Conservation (phyloP, 2,797 vertebrate species). For the Macrochelys suwanniensis region DNA sequence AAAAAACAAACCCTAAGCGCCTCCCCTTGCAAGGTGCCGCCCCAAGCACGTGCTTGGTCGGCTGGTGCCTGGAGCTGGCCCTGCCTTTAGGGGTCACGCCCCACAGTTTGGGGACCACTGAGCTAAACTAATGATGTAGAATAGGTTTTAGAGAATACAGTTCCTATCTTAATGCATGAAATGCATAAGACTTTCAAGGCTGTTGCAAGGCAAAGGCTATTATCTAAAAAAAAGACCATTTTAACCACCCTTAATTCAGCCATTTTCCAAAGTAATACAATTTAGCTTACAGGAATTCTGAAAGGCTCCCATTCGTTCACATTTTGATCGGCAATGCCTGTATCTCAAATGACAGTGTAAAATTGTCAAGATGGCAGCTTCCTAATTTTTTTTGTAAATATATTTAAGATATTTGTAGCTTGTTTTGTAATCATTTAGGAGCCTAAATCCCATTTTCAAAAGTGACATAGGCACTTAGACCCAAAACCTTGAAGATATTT, state of each 20-base stretch:
- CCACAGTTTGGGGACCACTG: too few species aligned
- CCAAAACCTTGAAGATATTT: background rate
- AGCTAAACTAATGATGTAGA: background rate
- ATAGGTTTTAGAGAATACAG: background rate
- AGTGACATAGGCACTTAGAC: background rate
- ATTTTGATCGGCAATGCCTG: background rate
- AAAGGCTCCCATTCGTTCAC: background rate
- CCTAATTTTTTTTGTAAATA: background rate
- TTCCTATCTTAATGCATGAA: background rate
- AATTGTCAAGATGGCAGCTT: background rate
- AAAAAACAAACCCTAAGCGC: too few species aligned
- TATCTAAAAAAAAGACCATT: background rate
- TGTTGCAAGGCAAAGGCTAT: background rate
- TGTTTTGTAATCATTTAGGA: background rate
- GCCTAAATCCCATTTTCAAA: background rate
- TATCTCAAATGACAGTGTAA: background rate
- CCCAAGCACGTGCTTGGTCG: too few species aligned
- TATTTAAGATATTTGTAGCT: background rate
- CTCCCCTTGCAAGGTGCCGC: too few species aligned
- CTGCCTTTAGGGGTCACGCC: too few species aligned
- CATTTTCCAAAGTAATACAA: background rate
- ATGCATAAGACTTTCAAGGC: background rate
- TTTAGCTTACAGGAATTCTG: background rate
- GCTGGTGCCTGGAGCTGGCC: too few species aligned
- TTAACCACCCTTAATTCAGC: background rate